These are phyloP conservation scores for Hippasteria phrygiana DNA, from an alignment of 53 echinoderm and acorn worm genomes.

Conservation along the genomic window DNA sequence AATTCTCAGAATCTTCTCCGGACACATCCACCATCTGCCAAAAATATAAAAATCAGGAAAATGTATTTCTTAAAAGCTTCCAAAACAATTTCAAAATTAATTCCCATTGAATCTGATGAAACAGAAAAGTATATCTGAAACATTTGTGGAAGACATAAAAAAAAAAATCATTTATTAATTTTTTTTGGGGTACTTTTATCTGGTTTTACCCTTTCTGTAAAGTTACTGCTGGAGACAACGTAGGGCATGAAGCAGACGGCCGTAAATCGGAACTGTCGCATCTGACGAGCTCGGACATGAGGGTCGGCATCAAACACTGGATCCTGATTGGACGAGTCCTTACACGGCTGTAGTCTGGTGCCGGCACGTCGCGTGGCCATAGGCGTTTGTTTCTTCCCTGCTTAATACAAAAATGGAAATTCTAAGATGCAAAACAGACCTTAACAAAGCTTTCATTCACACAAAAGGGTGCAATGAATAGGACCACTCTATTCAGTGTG, in stretches of 20 bases:
- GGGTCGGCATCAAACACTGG: constrained; percentile 69
- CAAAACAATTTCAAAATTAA: not conserved
- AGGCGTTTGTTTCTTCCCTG: constrained; percentile 1
- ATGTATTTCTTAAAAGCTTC: not conserved
- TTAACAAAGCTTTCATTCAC: too few relatives aligned
- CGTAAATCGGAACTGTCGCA: constrained; percentile 90
- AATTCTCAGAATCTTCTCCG: constrained; percentile 38
- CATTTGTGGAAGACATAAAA: too few relatives aligned
- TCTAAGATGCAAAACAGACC: too few relatives aligned
- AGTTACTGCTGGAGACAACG: constrained; percentile 74
- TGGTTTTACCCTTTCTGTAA: constrained; percentile 74
- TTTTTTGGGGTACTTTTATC: not conserved
- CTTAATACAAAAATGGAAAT: too few relatives aligned
- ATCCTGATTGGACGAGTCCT: constrained; percentile 46
- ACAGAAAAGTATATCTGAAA: too few relatives aligned
- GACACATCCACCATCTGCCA: constrained; percentile 69
- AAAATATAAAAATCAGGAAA: not conserved
- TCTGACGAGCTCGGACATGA: constrained; percentile 70
- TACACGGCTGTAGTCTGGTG: not conserved
- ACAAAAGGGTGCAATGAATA: too few relatives aligned
- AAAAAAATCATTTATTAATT: not conserved
- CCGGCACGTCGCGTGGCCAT: not conserved
- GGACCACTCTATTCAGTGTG: too few relatives aligned
- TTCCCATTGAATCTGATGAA: too few relatives aligned
- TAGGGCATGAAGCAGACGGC: constrained; percentile 83